phyloP scores from a whole-genome alignment of 2,797 vertebrate genomes.

The Amblyraja radiata region DNA sequence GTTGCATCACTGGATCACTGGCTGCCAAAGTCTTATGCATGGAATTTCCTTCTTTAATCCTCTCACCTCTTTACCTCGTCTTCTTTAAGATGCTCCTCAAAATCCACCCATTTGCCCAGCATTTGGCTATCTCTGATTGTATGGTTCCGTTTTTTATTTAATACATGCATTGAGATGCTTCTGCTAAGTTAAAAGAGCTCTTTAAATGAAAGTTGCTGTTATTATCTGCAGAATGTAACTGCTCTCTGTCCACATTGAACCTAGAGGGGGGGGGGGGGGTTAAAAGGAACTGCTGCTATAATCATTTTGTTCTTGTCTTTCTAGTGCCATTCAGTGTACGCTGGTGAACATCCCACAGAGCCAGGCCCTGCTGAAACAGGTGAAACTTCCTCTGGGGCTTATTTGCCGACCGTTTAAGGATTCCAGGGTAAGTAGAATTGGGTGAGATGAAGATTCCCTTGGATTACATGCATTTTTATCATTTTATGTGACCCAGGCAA shows the following conservation, averaged over 20 bases:
- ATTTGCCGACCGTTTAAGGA: conserved; percentile 33
- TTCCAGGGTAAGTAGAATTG: conserved; percentile 17
- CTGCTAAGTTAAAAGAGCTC: no score
- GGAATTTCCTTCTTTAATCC: no score
- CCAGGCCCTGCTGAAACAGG: conserved; percentile 29
- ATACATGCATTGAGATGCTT: no score
- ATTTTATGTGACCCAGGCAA: neutral
- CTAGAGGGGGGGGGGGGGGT: no score
- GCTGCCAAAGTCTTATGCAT: no score
- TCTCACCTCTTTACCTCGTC: no score
- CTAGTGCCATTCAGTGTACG: conserved; percentile 29
- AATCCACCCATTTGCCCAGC: no score
- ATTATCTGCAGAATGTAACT: neutral
- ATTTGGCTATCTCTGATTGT: no score
- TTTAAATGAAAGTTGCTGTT: no score
- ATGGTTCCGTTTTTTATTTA: no score
- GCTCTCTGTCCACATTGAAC: neutral
- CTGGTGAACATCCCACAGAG: conserved; percentile 32
- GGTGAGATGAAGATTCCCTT: neutral
- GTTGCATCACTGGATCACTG: no score
- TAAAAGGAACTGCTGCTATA: neutral
- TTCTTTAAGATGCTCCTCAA: no score
- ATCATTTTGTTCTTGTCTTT: neutral
- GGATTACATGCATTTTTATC: neutral
- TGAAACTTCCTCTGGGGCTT: conserved; percentile 33